phyloP scores from a whole-genome alignment of 2,797 vertebrate genomes.

The Discoglossus pictus region DNA sequence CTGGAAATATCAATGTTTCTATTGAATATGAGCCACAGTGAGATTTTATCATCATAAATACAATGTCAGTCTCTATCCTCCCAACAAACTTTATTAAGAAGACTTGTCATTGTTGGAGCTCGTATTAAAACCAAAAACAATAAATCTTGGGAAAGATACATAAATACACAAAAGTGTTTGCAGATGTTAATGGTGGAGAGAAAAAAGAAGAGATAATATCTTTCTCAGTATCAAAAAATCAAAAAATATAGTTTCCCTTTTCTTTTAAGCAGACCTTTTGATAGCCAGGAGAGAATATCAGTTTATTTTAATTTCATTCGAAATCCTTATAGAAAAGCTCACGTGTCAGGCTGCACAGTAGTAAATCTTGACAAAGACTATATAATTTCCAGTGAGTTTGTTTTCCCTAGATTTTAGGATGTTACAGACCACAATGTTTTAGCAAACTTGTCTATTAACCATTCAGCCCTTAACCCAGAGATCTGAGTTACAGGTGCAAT shows the following conservation, averaged over 20 bases:
- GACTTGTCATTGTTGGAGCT: background rate
- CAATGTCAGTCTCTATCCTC: constrained; percentile 2
- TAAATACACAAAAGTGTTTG: background rate
- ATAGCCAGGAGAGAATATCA: constrained; percentile 31
- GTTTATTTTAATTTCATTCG: constrained; percentile 46
- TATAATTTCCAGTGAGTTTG: constrained; percentile 42
- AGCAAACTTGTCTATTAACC: constrained; percentile 32
- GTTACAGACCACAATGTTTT: constrained; percentile 35
- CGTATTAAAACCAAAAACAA: background rate
- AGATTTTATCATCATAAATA: constrained; percentile 29
- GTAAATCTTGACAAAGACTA: constrained; percentile 43
- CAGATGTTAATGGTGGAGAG: constrained; percentile 12
- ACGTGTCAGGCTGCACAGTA: constrained; percentile 30
- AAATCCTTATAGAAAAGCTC: constrained; percentile 39
- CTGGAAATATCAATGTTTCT: constrained; percentile 21
- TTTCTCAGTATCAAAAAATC: background rate
- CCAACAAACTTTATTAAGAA: constrained; percentile 13
- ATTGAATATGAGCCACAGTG: constrained; percentile 22
- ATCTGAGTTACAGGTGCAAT: background rate
- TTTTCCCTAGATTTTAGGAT: constrained; percentile 42
- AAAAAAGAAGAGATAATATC: background rate
- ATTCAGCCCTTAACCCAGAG: constrained; percentile 30
- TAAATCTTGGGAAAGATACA: background rate
- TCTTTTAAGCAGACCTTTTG: background rate
- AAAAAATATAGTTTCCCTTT: background rate